Conservation (phyloP, 1,140 invertebrate genomes). For the Drosophila repletoides region DNA sequence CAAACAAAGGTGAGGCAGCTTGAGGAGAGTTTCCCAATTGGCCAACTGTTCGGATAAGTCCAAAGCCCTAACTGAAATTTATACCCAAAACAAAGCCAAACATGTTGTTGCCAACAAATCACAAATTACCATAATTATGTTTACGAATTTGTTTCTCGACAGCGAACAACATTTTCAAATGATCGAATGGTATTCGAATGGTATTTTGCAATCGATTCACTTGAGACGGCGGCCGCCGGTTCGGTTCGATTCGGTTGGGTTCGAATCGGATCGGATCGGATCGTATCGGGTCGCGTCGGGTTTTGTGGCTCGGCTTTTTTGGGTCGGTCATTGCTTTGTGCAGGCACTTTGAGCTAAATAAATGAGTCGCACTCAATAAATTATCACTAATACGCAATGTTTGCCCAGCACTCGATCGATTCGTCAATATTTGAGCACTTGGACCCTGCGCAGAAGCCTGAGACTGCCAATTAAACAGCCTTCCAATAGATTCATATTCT, state of each 20-base stretch:
- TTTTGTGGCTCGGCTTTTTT: too few species aligned
- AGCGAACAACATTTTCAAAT: neutral
- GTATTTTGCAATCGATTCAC: slow-evolving; percentile 60
- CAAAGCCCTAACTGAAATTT: neutral
- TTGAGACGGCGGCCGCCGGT: slow-evolving; percentile 27
- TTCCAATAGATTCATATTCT: slow-evolving; percentile 2
- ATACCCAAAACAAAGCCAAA: slow-evolving; percentile 4
- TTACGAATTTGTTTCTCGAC: slow-evolving; percentile 14
- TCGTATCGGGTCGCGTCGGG: neutral
- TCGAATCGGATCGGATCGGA: neutral
- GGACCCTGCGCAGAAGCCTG: slow-evolving; percentile 54
- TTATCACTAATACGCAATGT: slow-evolving; percentile 74
- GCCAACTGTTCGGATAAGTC: neutral
- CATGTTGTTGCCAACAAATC: too few species aligned
- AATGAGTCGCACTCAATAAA: slow-evolving; percentile 75
- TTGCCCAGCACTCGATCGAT: slow-evolving; percentile 62
- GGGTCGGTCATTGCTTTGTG: slow-evolving; percentile 7
- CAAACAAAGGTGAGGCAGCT: slow-evolving; percentile 49
- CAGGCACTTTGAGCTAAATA: slow-evolving; percentile 33
- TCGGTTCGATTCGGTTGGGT: slow-evolving; percentile 10
- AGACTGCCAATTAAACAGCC: slow-evolving; percentile 16
- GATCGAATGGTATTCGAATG: slow-evolving; percentile 50
- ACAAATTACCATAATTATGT: slow-evolving; percentile 16
- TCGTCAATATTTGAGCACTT: slow-evolving; percentile 71
- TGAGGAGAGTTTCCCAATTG: slow-evolving; percentile 34